Percentiles rank a stretch among this genome's conserved stretches.
phyloP scores from a whole-genome alignment of 2,113 vertebrate species.

The Rhipidura dahli region DNA sequence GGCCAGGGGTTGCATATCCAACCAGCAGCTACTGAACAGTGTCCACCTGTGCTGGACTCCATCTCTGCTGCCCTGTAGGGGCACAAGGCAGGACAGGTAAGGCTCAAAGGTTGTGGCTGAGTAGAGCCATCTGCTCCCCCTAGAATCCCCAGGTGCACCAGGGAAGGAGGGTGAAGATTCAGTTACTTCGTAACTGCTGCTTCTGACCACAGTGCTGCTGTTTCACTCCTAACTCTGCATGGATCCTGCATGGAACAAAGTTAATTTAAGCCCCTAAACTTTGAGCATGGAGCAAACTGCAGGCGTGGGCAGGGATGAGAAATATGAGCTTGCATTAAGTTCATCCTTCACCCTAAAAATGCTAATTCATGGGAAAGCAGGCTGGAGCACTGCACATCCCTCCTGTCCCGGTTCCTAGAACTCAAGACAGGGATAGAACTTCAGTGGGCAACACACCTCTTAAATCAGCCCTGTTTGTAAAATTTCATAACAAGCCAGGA shows the following conservation, averaged over 20 bases:
- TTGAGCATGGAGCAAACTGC: background rate
- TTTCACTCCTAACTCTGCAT: background rate
- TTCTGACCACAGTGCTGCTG: background rate
- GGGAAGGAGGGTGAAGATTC: background rate
- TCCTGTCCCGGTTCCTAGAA: background rate
- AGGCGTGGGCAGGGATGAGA: background rate
- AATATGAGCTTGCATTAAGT: fast-evolving
- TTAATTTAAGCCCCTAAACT: background rate
- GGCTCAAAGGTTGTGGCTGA: background rate
- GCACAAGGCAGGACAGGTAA: background rate
- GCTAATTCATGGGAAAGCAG: background rate
- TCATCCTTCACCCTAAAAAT: background rate
- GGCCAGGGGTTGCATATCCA: background rate
- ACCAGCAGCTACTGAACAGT: background rate
- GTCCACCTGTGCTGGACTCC: background rate
- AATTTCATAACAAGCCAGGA: background rate
- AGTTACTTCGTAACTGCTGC: background rate
- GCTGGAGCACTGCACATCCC: background rate
- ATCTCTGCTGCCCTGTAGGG: background rate
- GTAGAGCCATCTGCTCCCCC: background rate
- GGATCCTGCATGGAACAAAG: background rate
- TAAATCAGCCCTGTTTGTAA: background rate
- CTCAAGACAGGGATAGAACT: background rate
- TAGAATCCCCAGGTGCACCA: fast-evolving
- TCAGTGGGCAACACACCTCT: background rate